Percentiles rank a stretch among this genome's conserved stretches.
Conservation (phyloP, 2,888 invertebrate genomes). For the Carabus problematicus region DNA sequence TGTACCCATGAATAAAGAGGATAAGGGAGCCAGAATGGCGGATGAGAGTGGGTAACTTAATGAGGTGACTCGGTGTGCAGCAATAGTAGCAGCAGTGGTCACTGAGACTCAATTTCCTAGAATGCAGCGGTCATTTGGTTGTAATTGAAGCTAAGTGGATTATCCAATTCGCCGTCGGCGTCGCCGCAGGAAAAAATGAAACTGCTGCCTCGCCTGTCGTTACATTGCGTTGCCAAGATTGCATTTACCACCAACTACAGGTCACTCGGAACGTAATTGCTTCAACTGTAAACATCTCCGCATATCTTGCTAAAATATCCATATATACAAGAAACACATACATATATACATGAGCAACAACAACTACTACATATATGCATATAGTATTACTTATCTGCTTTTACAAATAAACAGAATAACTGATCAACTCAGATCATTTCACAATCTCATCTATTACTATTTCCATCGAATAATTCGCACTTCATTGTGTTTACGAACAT, state of each 20-base stretch:
- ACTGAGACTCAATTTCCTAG: slow-evolving; percentile 5
- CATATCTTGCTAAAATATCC: too few relatives aligned
- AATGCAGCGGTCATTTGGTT: slow-evolving; percentile 25
- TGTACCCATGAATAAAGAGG: too few relatives aligned
- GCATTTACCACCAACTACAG: slow-evolving; percentile 7
- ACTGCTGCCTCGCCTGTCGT: background rate
- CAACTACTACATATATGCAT: too few relatives aligned
- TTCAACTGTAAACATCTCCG: background rate
- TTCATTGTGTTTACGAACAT: slow-evolving; percentile 2
- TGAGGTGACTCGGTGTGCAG: background rate
- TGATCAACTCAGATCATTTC: too few relatives aligned
- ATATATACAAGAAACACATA: too few relatives aligned
- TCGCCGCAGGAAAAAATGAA: slow-evolving; percentile 11
- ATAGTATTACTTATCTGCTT: too few relatives aligned
- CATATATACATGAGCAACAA: too few relatives aligned
- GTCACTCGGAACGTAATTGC: slow-evolving; percentile 1
- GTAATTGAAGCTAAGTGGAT: slow-evolving; percentile 24
- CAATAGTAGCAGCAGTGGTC: background rate
- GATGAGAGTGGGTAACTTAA: slow-evolving; percentile 1
- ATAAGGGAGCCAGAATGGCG: background rate
- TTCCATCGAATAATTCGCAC: background rate
- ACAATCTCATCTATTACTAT: background rate
- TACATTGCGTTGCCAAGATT: slow-evolving; percentile 16
- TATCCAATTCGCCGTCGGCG: slow-evolving; percentile 16
- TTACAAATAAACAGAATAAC: too few relatives aligned